Evolutionary conservation across 2,797 vertebrate genomes (phyloP).

Genomic region (Pseudotriccus pelzelni): DNA sequence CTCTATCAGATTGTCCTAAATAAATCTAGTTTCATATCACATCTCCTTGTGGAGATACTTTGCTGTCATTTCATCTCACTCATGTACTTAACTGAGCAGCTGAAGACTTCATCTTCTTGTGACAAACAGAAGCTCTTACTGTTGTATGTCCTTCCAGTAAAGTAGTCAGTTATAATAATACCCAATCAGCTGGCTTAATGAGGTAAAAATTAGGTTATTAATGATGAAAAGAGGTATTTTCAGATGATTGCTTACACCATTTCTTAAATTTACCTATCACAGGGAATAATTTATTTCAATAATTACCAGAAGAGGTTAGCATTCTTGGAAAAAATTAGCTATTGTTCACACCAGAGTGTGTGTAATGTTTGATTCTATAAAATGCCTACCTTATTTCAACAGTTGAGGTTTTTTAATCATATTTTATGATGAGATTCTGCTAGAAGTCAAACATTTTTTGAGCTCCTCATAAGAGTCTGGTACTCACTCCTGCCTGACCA

Average conservation of each 20-base stretch:
- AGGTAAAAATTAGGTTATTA: constrained; percentile 50
- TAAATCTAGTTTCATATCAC: constrained; percentile 62
- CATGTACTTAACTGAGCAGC: constrained; percentile 26
- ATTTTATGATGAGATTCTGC: neutral
- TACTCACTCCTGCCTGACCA: neutral
- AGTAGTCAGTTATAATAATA: constrained; percentile 50
- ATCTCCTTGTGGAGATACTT: constrained; percentile 8
- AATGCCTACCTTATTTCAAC: neutral
- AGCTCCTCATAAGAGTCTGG: neutral
- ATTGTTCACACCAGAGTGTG: neutral
- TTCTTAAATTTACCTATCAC: constrained; percentile 46
- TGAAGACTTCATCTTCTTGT: neutral
- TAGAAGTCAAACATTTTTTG: neutral
- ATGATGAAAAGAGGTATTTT: constrained; percentile 55
- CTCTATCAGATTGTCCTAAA: constrained; percentile 65
- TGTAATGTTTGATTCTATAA: neutral
- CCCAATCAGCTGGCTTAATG: constrained; percentile 57
- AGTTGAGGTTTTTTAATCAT: neutral
- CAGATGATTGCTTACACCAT: constrained; percentile 28
- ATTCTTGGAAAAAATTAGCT: constrained; percentile 16
- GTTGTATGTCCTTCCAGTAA: neutral
- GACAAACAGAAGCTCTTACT: neutral
- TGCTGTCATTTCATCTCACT: neutral
- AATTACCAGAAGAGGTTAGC: constrained; percentile 1
- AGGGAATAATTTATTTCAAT: constrained; percentile 41